Evolutionary conservation across 2,797 vertebrate species (phyloP).

Genomic region (Vipera ursinii): DNA sequence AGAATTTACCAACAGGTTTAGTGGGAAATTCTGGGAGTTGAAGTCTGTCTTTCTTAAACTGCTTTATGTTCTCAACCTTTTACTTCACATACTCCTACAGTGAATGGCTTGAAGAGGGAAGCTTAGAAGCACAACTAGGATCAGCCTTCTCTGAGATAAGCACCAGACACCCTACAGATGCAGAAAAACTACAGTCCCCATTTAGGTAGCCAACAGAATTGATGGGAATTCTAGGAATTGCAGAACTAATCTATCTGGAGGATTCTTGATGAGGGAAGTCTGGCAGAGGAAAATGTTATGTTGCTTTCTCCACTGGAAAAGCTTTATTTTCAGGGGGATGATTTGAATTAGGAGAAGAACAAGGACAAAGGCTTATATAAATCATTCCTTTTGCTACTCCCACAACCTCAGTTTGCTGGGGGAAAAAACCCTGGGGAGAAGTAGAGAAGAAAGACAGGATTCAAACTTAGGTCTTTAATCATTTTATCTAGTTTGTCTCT

Average conservation of each 20-base stretch:
- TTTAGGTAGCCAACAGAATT: neutral
- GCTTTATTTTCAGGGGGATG: neutral
- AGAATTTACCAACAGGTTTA: no score
- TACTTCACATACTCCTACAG: neutral
- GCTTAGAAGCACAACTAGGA: neutral
- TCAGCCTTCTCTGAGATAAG: neutral
- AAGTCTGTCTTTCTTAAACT: no score
- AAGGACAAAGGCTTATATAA: neutral
- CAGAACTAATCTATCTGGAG: neutral
- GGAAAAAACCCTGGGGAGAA: neutral
- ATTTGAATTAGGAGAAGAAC: neutral
- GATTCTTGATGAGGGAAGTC: neutral
- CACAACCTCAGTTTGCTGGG: neutral
- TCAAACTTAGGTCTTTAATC: neutral
- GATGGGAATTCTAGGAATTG: neutral
- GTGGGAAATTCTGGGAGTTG: no score
- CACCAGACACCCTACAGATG: no score
- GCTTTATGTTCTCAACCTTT: neutral
- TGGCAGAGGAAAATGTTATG: neutral
- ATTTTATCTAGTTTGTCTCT: neutral
- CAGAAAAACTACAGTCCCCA: neutral
- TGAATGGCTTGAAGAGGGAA: neutral
- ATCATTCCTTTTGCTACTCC: neutral
- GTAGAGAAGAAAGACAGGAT: neutral
- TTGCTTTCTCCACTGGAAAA: neutral